Evolutionary conservation across 2,797 vertebrate genomes (phyloP), one percentile per base, ranked within the genome.

Genomic region (Alfaro cultratus): DNA sequence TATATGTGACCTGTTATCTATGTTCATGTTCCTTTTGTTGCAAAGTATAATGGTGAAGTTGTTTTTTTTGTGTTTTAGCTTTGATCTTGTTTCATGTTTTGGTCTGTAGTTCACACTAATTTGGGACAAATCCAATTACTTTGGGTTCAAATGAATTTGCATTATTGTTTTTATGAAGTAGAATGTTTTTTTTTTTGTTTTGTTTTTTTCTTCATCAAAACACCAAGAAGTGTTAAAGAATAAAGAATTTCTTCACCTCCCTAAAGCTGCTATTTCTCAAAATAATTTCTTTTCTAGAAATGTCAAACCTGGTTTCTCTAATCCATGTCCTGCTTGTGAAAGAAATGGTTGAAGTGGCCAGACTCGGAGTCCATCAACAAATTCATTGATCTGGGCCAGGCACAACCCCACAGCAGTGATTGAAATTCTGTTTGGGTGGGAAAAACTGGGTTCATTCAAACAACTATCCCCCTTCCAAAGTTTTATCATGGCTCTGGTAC

Each of bases 391-490:
- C 62, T 29, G 46, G 51, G 29, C 45, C 21, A 29, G 21, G 26
- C 45, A 75, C 45, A 78, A 57, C 43, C 31, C 64, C 73, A 51
- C 72, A 16, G 74, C 62, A 72, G 57, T 82, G 82, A 89, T 88
- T 83, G 85, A 90, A 90, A 89, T 90, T 82, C 79, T 76, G 16
- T 85, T 75, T 85, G 79, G 82, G 76, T 79, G 81, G 78, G 77
- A 80, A 71, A 71, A 55, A 74, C 64, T 36, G 41, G 80, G 75
- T 87, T 88, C 43, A 80, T 73, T 75, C 26, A 3, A 80, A 78
- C 70, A 41, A 51, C 79, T 72, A 39, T 86, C 84, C 74, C 43
- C 75, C 39, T 26, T 80, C 86, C 45, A 80, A 77, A 79, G 55
- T 83, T 83, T 39, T 29, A 57, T 84, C 80, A 80, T 79, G 75